Evolutionary conservation across 1,140 invertebrate species (phyloP), one percentile per base, ranked within the genome.

Genomic region (Drosophila ohnishii): DNA sequence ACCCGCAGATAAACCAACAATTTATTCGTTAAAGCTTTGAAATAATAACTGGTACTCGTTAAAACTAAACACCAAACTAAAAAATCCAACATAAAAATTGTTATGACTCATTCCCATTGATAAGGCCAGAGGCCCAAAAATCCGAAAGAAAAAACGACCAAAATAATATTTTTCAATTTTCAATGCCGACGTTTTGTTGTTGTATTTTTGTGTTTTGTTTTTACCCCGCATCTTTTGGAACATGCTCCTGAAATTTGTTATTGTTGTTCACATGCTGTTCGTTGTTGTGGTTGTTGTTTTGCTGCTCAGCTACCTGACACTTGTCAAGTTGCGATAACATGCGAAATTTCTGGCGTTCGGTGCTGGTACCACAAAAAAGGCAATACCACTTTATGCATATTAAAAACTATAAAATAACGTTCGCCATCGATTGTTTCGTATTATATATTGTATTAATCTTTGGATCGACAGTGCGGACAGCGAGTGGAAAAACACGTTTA

Each of bases 311-410:
- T 82, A 78, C 75, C 63, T 86, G 83, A 76, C 79, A 87, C 83
- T 86, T 86, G 82, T 82, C 82, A 86, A 64, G 51, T 60, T 65
- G 79, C 84, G 84, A 87, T 88, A 87, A 87, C 84, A 84, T 87
- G 84, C 84, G 84, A 87, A 83, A 83, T 87, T 69, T 87, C 76
- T 83, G 75, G 58, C 62, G 16, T 34, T 34, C 16, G 45, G 3
- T 47, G 45, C 45, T 69, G 60, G 55, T 67, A 16, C 44, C 44
- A 37, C 67, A 28, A 66, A 88, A 75, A 88, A 78, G 84, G 84
- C 73, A 84, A 88, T 75, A 84, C 84, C 69, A 80, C 77, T 87
- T 76, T 73, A 65, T 88, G 84, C 84, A 88, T 88, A 88, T 88
- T 88, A 84, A 87, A 82, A 79, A 79, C 45, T 66, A 77, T 74